Percentiles rank a stretch among this genome's conserved stretches.
Conservation (phyloP, 2,888 invertebrate genomes). For the Eupithecia vulgata region DNA sequence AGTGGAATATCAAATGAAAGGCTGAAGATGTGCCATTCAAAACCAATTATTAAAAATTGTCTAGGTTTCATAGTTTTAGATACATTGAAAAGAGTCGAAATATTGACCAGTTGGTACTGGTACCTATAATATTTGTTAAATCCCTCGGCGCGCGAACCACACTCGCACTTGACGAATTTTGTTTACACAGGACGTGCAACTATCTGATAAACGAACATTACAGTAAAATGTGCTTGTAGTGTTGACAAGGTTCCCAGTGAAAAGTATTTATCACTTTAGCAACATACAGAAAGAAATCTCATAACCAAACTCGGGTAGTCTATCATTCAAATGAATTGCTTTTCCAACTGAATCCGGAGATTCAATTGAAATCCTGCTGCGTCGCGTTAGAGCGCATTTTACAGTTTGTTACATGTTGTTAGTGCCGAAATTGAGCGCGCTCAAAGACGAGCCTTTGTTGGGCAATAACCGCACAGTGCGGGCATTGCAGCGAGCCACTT, state of each 20-base stretch:
- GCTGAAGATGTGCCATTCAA: too few relatives aligned
- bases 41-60: too few relatives aligned
- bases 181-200: too few relatives aligned
- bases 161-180: too few relatives aligned
- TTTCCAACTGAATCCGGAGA: not conserved
- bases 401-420: conserved; percentile 16
- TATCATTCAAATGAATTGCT: conserved; percentile 16
- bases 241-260: not conserved
- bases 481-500: not conserved
- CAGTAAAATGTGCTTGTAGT: too few relatives aligned
- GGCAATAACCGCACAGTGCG: conserved; percentile 7
- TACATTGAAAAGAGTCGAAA: too few relatives aligned
- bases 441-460: conserved; percentile 25
- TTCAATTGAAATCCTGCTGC: conserved; percentile 2
- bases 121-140: too few relatives aligned
- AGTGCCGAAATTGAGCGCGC: conserved; percentile 25
- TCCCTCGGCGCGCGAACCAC: too few relatives aligned
- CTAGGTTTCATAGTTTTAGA: too few relatives aligned
- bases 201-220: too few relatives aligned
- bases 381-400: conserved; percentile 20
- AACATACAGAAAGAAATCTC: conserved; percentile 8
- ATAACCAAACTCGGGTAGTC: conserved; percentile 12
- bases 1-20: too few relatives aligned
- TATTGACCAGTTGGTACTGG: too few relatives aligned
- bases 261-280: not conserved